Evolutionary conservation across 1,140 invertebrate genomes (phyloP), one percentile per base, ranked within the genome.

Genomic region (Drosophila sechellia): DNA sequence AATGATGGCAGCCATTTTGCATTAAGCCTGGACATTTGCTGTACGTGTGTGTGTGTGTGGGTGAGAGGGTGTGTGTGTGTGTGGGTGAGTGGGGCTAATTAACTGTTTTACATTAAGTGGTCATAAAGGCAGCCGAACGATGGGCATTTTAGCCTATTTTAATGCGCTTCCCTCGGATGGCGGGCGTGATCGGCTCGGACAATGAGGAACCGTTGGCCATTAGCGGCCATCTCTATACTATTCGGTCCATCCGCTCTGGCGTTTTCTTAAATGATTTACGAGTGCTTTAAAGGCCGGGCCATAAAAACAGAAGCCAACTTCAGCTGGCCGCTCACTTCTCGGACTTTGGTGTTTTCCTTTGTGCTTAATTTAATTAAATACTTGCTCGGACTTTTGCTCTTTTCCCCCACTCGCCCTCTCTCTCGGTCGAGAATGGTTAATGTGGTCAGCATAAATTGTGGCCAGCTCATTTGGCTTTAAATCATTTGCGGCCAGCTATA

Each of bases 71-170:
- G 46, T 56, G 70, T 57, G 40, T 64, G 55, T 66, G 69, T 60
- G 31, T 60, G 49, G 42, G 52, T 66, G 75, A 61, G 65, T 74
- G 57, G 49, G 50, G 68, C 85, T 89, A 89, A 89, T 89, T 89
- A 89, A 89, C 84, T 89, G 84, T 84, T 84, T 87, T 89, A 89
- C 84, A 89, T 89, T 89, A 89, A 89, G 77, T 78, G 84, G 77
- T 77, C 80, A 89, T 89, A 89, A 89, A 79, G 66, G 63, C 68
- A 64, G 76, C 69, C 15, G 42, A 43, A 43, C 42, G 42, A 15
- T 54, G 65, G 60, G 58, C 65, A 89, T 79, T 86, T 86, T 86
- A 83, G 83, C 79, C 83, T 83, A 89, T 86, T 86, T 87, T 89
- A 87, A 87, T 84, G 84, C 60, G 37, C 69, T 74, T 74, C 71